Evolutionary conservation across 1,140 invertebrate species (phyloP).

Genomic region (Drosophila melanogaster): Release_6_plus_ISO1_MT NT_037436.4:14516501-14517000

Average conservation of each 20-base stretch:
- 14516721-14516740: slow-evolving; percentile 76
- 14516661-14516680: slow-evolving; percentile 53
- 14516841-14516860: slow-evolving; percentile 37
- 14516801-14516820: slow-evolving; percentile 64
- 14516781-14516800: slow-evolving; percentile 55
- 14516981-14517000: slow-evolving; percentile 67
- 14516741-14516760: slow-evolving; percentile 82
- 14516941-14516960: slow-evolving; percentile 64
- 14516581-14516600: slow-evolving; percentile 17
- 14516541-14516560: neutral
- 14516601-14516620: slow-evolving; percentile 21
- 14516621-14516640: slow-evolving; percentile 18
- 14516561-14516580: slow-evolving; percentile 24
- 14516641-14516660: slow-evolving; percentile 29
- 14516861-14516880: slow-evolving; percentile 80
- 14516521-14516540: neutral
- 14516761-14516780: slow-evolving; percentile 60
- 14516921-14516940: slow-evolving; percentile 14
- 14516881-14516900: slow-evolving; percentile 57
- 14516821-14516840: neutral
- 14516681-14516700: slow-evolving; percentile 70
- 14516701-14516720: slow-evolving; percentile 56
- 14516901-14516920: slow-evolving; percentile 5
- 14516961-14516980: slow-evolving; percentile 71
- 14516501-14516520: neutral